Conservation (phyloP, 2,113 vertebrate genomes). For the Ciconia maguari region DNA sequence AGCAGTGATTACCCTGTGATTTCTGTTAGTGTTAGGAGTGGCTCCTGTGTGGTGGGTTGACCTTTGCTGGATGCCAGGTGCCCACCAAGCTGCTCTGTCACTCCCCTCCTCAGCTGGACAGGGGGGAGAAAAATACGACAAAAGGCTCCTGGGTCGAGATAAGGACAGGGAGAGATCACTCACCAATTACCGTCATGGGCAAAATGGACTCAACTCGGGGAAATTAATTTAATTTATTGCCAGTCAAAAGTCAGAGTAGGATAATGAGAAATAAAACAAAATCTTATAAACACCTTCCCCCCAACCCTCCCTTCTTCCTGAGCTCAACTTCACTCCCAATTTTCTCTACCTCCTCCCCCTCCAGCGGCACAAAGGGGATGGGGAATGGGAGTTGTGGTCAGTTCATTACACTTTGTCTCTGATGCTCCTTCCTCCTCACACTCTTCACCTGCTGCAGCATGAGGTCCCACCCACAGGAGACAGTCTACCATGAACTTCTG, state of each 20-base stretch:
- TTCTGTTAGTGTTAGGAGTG: background rate
- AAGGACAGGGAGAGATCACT: background rate
- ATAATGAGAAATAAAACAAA: background rate
- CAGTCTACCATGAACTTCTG: background rate
- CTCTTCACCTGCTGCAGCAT: background rate
- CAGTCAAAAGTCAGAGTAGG: background rate
- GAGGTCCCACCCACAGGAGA: background rate
- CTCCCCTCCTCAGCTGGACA: too few relatives aligned
- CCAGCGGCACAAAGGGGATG: accelerated
- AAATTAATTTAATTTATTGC: background rate
- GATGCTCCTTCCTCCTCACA: background rate
- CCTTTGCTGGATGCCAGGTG: background rate
- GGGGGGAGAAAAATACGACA: background rate
- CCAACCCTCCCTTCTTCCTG: background rate
- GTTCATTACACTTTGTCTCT: background rate
- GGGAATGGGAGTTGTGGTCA: background rate
- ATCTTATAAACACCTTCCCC: background rate
- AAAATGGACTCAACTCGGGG: accelerated
- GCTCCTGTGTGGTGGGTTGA: background rate
- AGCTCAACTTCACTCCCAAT: background rate
- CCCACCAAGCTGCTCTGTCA: background rate
- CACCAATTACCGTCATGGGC: background rate
- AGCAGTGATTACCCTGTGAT: background rate
- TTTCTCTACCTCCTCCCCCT: background rate
- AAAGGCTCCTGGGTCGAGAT: background rate